These are phyloP conservation scores for Papilio glaucus DNA, from an alignment of 1,140 invertebrate species.

Conservation along the genomic window DNA sequence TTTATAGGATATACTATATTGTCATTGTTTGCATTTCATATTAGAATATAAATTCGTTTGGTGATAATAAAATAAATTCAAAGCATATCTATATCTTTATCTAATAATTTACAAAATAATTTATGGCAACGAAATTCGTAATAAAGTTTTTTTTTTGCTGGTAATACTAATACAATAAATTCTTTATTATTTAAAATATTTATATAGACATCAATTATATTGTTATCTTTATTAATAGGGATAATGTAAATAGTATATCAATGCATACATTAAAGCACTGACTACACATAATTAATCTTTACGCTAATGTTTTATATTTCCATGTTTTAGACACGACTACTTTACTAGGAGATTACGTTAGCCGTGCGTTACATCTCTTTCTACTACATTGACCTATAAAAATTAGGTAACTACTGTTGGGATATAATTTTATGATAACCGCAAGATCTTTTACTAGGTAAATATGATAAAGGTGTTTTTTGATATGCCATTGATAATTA, in stretches of 20 bases:
- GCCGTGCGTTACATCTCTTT: neutral
- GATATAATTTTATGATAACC: neutral
- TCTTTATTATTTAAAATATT: conserved; percentile 15
- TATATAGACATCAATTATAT: conserved; percentile 21
- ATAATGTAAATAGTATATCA: conserved; percentile 19
- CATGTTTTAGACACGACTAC: too few relatives aligned
- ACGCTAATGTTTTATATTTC: neutral
- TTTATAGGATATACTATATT: conserved; percentile 29
- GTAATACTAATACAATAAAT: neutral
- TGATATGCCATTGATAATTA: conserved; percentile 34
- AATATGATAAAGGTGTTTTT: neutral
- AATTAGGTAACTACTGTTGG: neutral
- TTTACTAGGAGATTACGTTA: neutral
- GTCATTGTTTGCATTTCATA: conserved; percentile 9
- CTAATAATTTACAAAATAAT: neutral
- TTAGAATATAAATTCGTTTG: neutral
- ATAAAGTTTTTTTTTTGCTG: neutral
- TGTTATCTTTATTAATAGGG: neutral
- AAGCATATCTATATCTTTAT: neutral
- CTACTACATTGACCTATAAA: neutral
- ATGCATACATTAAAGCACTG: conserved; percentile 7
- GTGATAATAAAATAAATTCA: conserved; percentile 3
- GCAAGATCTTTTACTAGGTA: neutral
- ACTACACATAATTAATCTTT: neutral
- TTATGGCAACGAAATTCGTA: neutral